Conservation (phyloP, 2,888 invertebrate species). For the Stictocephala bisonia region DNA sequence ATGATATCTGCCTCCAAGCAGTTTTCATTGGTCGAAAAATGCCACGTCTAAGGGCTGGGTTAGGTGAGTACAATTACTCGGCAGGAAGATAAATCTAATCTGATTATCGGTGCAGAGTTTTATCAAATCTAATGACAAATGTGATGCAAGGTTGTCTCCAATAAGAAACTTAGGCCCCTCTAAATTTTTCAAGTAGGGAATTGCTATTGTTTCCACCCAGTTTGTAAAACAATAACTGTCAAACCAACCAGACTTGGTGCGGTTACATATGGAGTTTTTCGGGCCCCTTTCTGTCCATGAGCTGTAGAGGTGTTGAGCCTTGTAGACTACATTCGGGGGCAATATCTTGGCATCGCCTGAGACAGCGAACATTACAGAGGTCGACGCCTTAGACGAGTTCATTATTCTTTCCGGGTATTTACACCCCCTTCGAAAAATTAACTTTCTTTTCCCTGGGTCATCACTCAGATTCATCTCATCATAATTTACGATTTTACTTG, state of each 20-base stretch:
- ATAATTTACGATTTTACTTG: too few species aligned
- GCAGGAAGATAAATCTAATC: conserved; percentile 62
- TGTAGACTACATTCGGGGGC: conserved; percentile 53
- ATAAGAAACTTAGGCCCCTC: conserved; percentile 61
- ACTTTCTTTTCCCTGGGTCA: background rate
- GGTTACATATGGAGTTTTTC: conserved; percentile 55
- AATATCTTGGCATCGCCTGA: conserved; percentile 50
- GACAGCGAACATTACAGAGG: conserved; percentile 53
- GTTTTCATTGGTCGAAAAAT: conserved; percentile 59
- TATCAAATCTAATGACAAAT: conserved; percentile 42
- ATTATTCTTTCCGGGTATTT: conserved; percentile 53
- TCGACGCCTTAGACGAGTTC: conserved; percentile 50
- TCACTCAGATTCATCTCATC: too few species aligned
- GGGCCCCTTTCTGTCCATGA: conserved; percentile 52
- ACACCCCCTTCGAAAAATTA: conserved; percentile 48
- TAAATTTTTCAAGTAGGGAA: conserved; percentile 56
- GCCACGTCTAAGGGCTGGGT: conserved; percentile 60
- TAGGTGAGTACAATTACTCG: conserved; percentile 61
- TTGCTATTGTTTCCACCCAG: conserved; percentile 58
- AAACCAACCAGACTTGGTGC: conserved; percentile 61
- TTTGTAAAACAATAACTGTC: conserved; percentile 59
- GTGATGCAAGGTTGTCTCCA: conserved; percentile 60
- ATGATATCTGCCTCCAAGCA: conserved; percentile 56
- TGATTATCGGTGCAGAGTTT: conserved; percentile 60
- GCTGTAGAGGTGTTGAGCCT: conserved; percentile 49